A percentile compares a stretch with the other conserved stretches of the same genome.
Conservation (phyloP, 2,797 vertebrate genomes). For the Hoplostethus atlanticus region DNA sequence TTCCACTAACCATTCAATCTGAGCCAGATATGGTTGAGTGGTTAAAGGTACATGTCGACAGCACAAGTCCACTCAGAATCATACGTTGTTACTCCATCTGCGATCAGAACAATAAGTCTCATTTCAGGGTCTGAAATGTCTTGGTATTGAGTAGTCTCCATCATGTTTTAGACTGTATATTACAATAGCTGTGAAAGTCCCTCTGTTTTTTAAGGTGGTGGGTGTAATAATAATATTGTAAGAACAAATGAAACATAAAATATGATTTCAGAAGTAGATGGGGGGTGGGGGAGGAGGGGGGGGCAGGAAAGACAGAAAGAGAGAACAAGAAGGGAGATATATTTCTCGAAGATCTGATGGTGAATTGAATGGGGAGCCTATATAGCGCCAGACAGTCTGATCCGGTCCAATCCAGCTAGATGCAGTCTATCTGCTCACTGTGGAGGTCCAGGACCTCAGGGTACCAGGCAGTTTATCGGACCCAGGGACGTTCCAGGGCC, state of each 20-base stretch:
- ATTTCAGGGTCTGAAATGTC: constrained; percentile 46
- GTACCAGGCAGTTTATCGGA: constrained; percentile 91
- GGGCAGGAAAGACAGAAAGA: constrained; percentile 34
- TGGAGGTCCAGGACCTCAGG: constrained; percentile 92
- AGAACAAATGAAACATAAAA: constrained; percentile 82
- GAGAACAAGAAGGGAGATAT: constrained; percentile 51
- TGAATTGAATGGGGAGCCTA: constrained; percentile 70
- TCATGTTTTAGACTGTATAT: constrained; percentile 73
- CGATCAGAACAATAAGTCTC: constrained; percentile 37
- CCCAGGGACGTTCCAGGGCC: constrained; percentile 92
- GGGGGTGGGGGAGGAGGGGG: constrained; percentile 48
- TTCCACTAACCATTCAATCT: constrained; percentile 41
- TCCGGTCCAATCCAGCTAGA: constrained; percentile 59
- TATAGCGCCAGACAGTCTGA: constrained; percentile 55
- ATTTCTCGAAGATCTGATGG: constrained; percentile 73
- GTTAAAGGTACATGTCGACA: constrained; percentile 62
- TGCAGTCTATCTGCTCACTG: constrained; percentile 91
- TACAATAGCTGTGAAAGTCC: constrained; percentile 81
- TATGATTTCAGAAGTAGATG: constrained; percentile 74
- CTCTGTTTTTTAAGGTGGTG: constrained; percentile 87
- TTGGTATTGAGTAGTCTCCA: constrained; percentile 58
- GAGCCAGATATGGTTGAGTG: constrained; percentile 43
- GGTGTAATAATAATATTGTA: constrained; percentile 87
- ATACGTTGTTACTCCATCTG: constrained; percentile 41
- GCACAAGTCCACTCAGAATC: constrained; percentile 51